Evolutionary conservation across 2,113 vertebrate species (phyloP).

Genomic region (Aegotheles bennettii): DNA sequence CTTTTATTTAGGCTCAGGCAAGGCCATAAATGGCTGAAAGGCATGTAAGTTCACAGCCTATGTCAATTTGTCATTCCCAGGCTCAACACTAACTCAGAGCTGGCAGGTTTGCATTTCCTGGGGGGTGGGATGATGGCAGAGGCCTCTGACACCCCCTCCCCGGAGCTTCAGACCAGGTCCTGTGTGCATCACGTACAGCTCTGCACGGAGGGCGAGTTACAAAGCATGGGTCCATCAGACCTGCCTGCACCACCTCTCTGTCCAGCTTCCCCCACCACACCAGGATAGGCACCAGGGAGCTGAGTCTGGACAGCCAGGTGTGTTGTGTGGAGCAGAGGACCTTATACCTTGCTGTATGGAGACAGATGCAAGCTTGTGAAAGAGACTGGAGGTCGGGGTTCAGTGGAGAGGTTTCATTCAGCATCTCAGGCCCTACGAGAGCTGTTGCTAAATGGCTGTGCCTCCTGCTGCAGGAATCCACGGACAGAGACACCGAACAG

Average conservation of each 20-base stretch:
- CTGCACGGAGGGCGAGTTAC: not conserved
- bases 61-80: slow-evolving; percentile 46
- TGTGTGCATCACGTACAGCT: not conserved
- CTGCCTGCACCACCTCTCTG: not conserved
- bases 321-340: not conserved
- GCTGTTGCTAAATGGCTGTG: not conserved
- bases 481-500: not conserved
- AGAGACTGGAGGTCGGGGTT: not conserved
- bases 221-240: not conserved
- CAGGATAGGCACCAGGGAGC: not conserved
- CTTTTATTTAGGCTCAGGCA: slow-evolving; percentile 15
- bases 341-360: not conserved
- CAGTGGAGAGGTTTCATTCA: not conserved
- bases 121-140: not conserved
- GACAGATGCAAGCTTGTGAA: not conserved
- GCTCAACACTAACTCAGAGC: not conserved
- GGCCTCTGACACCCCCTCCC: not conserved
- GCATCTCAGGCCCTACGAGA: not conserved
- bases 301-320: not conserved
- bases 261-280: not conserved
- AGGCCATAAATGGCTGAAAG: slow-evolving; percentile 23
- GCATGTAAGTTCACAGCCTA: not conserved
- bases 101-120: not conserved
- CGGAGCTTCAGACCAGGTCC: not conserved
- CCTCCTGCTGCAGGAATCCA: not conserved